Evolutionary conservation across 2,888 invertebrate species (phyloP).

Genomic region (Sarcophaga variegata): DNA sequence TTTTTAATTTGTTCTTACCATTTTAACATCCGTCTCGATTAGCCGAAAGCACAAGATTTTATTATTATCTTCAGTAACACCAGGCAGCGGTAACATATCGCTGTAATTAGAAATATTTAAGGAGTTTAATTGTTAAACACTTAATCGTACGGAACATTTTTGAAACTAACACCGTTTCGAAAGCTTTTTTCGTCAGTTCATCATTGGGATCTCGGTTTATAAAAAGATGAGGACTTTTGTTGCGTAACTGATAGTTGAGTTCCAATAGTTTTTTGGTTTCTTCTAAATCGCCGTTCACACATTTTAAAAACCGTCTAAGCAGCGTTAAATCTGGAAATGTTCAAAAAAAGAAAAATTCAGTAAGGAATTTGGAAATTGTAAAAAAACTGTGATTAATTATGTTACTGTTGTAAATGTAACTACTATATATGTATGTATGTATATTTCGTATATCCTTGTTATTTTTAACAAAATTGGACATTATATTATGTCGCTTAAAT

Average conservation of each 20-base stretch:
- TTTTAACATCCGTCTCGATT: slow-evolving; percentile 73
- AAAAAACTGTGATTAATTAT: no score
- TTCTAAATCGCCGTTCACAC: slow-evolving; percentile 75
- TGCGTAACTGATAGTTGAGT: slow-evolving; percentile 82
- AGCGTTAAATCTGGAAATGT: slow-evolving; percentile 74
- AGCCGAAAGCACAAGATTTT: slow-evolving; percentile 74
- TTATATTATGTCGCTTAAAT: no score
- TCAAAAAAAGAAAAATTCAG: slow-evolving; percentile 11
- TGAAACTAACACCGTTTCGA: slow-evolving; percentile 71
- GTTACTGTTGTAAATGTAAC: no score
- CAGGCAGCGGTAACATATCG: slow-evolving; percentile 75
- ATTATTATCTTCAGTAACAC: slow-evolving; percentile 75
- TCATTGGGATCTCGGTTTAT: slow-evolving; percentile 82
- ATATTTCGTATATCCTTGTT: no score
- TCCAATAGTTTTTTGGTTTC: slow-evolving; percentile 77
- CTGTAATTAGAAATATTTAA: slow-evolving; percentile 59
- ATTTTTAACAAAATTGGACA: no score
- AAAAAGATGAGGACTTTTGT: slow-evolving; percentile 83
- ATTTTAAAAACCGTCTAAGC: slow-evolving; percentile 76
- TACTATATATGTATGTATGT: no score
- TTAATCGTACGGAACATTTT: no score
- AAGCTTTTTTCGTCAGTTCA: slow-evolving; percentile 71
- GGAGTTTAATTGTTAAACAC: no score
- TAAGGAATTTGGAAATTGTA: no score
- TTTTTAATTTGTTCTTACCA: slow-evolving; percentile 66